Evolutionary conservation across 2,797 vertebrate species (phyloP), one percentile per base, ranked within the genome.

Genomic region (Luscinia megarhynchos): DNA sequence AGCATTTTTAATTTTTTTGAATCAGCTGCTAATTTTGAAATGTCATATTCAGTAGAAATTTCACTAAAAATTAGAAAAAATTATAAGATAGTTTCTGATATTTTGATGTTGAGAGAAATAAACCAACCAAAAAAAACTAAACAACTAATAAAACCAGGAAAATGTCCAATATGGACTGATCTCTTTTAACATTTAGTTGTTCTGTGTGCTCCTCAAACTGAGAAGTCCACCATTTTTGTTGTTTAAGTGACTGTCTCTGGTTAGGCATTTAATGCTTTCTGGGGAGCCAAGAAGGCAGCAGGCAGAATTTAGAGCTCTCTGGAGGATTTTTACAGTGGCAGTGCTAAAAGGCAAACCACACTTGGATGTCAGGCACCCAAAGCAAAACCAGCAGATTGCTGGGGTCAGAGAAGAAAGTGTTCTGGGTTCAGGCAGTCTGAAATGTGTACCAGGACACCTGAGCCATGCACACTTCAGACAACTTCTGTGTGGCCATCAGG

Each of bases 391-490:
- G 24, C n/a, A 59, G 73, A 36, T 50, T 72, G 26, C 48, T 85
- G 1, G 2, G 62, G 50, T 69, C 2, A 3, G 36, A 84, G 59
- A 78, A 87, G 32, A 15, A 8, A 4, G 20, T 41, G 54, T 7
- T 1, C 1, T 36, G 41, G 34, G 34, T 69, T 75, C 38, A 57
- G 67, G 51, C 77, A 94, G 69, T 36, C 58, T 27, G 48, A 50
- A 48, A 73, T 0, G 0, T 43, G 46, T 68, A 46, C 18, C 1
- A 3, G 38, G 41, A 54, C 0, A 0, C 27, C 43, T 2, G 6
- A 76, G 68, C 41, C 14, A 3, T 3, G 19, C 11, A 12, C 0
- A 10, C 27, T 66, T 54, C 40, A 58, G 54, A 62, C 20, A 69
- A 9, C 9, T 78, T 72, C 40, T 84, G 40, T 0, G 4, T 12